These are phyloP conservation scores for Macropus fuliginosus DNA, from an alignment of 2,797 vertebrate genomes.

Conservation along the genomic window DNA sequence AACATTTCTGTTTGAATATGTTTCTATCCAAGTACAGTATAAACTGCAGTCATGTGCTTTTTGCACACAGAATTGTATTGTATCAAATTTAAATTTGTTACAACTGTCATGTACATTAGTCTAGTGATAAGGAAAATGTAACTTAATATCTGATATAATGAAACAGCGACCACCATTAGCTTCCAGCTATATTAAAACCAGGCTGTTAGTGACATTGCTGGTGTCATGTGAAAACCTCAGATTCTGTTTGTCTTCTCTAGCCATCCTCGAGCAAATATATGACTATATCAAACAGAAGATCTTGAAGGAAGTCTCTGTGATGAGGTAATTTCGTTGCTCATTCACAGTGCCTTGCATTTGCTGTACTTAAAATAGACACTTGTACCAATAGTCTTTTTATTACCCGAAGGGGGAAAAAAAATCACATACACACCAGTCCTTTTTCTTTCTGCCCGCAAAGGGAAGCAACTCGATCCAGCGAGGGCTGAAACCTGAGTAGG, in stretches of 20 bases:
- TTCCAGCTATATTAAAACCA: slow-evolving; percentile 73
- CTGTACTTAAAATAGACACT: slow-evolving; percentile 86
- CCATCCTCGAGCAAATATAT: slow-evolving; percentile 77
- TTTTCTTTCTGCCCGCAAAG: slow-evolving; percentile 91
- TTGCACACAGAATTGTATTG: slow-evolving; percentile 81
- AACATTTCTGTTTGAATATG: slow-evolving; percentile 76
- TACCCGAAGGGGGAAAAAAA: slow-evolving; percentile 80
- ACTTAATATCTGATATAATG: slow-evolving; percentile 84
- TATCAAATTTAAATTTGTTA: slow-evolving; percentile 87
- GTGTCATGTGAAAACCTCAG: slow-evolving; percentile 77
- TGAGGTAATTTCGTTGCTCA: slow-evolving; percentile 83
- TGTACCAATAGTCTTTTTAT: slow-evolving; percentile 87
- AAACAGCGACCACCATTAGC: slow-evolving; percentile 80
- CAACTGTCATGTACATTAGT: slow-evolving; percentile 81
- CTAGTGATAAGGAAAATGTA: slow-evolving; percentile 85
- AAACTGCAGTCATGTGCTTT: slow-evolving; percentile 80
- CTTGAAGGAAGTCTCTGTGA: slow-evolving; percentile 80
- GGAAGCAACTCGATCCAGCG: slow-evolving; percentile 91
- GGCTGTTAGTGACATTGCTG: slow-evolving; percentile 76
- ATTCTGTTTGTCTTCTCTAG: slow-evolving; percentile 69
- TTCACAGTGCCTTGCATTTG: slow-evolving; percentile 84
- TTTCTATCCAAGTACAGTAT: slow-evolving; percentile 79
- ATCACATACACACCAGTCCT: slow-evolving; percentile 85
- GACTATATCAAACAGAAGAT: slow-evolving; percentile 78
- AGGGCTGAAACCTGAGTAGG: slow-evolving; percentile 97